phyloP scores from a whole-genome alignment of 2,113 vertebrate genomes.

The Sorex fumeus region DNA sequence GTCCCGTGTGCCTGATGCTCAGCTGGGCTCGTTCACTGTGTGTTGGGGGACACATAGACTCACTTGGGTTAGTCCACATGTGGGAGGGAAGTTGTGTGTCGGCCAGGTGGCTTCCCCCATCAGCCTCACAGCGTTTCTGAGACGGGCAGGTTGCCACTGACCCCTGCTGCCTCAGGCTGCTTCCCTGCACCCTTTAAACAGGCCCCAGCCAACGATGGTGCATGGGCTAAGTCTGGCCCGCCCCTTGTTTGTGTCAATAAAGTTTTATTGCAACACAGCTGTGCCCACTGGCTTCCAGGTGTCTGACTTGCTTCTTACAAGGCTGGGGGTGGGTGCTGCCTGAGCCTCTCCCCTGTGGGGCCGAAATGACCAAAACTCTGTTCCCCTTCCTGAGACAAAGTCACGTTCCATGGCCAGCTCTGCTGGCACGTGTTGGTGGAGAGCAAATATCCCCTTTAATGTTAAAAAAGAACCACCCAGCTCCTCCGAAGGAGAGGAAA shows the following conservation, averaged over 20 bases:
- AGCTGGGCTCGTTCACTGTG: not conserved
- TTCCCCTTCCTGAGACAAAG: not conserved
- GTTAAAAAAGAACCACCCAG: not conserved
- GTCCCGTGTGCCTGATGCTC: not conserved
- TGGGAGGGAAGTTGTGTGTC: not conserved
- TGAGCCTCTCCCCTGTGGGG: not conserved
- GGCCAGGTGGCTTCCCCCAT: not conserved
- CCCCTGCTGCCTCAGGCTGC: not conserved
- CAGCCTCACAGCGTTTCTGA: not conserved
- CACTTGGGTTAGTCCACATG: not conserved
- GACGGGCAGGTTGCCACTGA: not conserved
- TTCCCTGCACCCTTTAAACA: not conserved
- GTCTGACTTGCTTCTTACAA: not conserved
- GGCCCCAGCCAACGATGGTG: not conserved
- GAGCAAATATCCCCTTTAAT: not conserved
- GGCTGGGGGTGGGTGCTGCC: not conserved
- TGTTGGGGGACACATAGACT: not conserved
- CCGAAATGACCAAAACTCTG: too few species aligned
- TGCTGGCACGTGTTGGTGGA: not conserved
- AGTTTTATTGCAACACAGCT: conserved; percentile 69
- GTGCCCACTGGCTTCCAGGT: rapidly evolving
- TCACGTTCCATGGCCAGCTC: not conserved
- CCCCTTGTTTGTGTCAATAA: conserved; percentile 60
- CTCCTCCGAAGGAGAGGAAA: not conserved
- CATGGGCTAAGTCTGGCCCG: not conserved